phyloP scores from a whole-genome alignment of 2,797 vertebrate species.

The Lemur catta region DNA sequence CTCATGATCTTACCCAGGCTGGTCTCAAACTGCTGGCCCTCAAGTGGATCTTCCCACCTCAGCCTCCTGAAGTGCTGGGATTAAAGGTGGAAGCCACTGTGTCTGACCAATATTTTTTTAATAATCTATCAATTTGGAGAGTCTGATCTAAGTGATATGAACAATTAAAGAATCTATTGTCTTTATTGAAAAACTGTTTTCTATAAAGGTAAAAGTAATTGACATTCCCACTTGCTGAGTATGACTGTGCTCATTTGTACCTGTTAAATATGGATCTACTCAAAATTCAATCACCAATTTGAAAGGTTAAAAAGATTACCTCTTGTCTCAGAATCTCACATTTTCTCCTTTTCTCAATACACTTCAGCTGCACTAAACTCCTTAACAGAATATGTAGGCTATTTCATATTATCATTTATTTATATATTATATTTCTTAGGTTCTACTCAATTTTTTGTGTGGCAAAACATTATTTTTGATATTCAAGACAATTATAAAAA shows the following conservation, averaged over 20 bases:
- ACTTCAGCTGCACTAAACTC: neutral
- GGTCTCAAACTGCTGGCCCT: neutral
- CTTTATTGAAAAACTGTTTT: neutral
- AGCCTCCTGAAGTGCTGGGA: neutral
- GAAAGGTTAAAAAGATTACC: neutral
- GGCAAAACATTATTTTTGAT: neutral
- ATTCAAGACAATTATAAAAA: neutral
- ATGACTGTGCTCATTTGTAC: neutral
- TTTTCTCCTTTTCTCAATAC: neutral
- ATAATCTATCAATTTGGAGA: neutral
- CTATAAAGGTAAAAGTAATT: neutral
- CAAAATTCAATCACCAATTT: neutral
- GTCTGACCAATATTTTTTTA: neutral
- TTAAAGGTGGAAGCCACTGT: neutral
- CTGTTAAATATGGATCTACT: neutral
- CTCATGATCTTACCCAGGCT: neutral
- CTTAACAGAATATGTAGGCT: neutral
- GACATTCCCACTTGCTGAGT: neutral
- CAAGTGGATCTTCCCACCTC: neutral
- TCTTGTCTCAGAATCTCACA: neutral
- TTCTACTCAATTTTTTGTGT: neutral
- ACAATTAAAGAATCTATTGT: neutral
- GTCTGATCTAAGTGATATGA: neutral
- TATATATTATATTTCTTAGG: neutral
- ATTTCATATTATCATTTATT: neutral